Evolutionary conservation across 2,113 vertebrate genomes (phyloP), one percentile per base, ranked within the genome.

Genomic region (Drymodes brunneopygia): DNA sequence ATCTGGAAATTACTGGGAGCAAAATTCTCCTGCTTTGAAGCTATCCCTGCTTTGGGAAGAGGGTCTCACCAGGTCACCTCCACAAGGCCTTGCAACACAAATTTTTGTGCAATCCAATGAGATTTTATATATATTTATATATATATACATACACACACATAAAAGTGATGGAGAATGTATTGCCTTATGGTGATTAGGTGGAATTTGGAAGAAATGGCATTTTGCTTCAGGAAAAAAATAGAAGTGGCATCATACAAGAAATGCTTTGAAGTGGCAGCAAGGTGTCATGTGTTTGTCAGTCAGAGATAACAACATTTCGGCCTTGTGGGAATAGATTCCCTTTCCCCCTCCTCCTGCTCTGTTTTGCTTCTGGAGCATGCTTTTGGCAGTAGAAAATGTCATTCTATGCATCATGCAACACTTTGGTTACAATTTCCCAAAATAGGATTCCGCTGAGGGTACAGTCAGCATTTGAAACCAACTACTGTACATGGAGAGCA

Each of bases 371-470:
- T 86, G 66, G 79, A 94, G 16, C 54, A n/a, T 94, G 90, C 53
- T 95, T 97, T 95, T 97, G 91, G 92, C 97, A 97, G 88, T 70
- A 35, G 84, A 86, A 95, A 94, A 75, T 92, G 79, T 72, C 81
- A 95, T 81, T 78, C 86, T 65, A 2, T 82, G 67, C 81, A 61
- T 83, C 90, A 54, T 86, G 67, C 78, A 95, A 78, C 88, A 73
- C 73, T 97, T 91, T 17, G 77, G 83, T 81, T 60, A 50, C 28
- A 53, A 53, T 51, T 78, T 78, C 74, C 36, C 88, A 81, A 95
- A 94, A 96, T 81, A 75, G 86, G 66, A 93, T 92, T 40, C 75
- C 71, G 83, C 87, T 67, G 82, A 62, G 61, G 48, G 33, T 65
- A 71, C 40, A 83, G 69, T 93, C 88, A 90, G 54, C 31, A 44